phyloP scores from a whole-genome alignment of 2,113 vertebrate species.

The Andinoacara biseriatus region DNA sequence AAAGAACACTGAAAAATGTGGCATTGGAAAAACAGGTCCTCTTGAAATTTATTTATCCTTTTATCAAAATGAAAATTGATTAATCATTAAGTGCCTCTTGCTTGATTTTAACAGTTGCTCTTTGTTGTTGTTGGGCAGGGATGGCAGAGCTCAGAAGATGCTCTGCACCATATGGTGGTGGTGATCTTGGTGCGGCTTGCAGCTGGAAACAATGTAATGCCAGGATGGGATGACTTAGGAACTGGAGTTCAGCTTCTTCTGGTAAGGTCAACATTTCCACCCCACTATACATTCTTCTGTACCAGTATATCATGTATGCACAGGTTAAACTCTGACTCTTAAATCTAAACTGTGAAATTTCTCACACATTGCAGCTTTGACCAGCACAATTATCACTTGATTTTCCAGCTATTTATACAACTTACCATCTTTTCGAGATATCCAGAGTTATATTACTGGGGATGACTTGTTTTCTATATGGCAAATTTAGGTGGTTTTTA shows the following conservation, averaged over 20 bases:
- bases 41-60: neutral
- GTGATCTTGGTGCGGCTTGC: constrained; percentile 83
- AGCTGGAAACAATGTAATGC: constrained; percentile 74
- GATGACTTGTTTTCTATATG: neutral
- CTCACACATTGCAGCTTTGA: neutral
- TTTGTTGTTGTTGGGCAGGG: constrained; percentile 79
- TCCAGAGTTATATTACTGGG: neutral
- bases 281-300: neutral
- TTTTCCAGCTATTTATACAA: neutral
- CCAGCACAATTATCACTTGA: neutral
- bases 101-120: neutral
- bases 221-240: constrained; percentile 87
- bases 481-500: neutral
- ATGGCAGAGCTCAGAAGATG: constrained; percentile 95
- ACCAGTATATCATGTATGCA: too few relatives aligned
- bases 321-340: neutral
- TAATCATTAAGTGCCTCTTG: neutral
- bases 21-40: neutral
- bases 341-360: neutral
- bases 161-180: constrained; percentile 88
- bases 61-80: neutral
- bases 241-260: constrained; percentile 91
- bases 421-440: neutral
- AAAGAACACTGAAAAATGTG: neutral
- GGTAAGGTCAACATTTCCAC: constrained; percentile 74